phyloP scores from a whole-genome alignment of 2,888 invertebrate species.

The Odontomyia ornata region DNA sequence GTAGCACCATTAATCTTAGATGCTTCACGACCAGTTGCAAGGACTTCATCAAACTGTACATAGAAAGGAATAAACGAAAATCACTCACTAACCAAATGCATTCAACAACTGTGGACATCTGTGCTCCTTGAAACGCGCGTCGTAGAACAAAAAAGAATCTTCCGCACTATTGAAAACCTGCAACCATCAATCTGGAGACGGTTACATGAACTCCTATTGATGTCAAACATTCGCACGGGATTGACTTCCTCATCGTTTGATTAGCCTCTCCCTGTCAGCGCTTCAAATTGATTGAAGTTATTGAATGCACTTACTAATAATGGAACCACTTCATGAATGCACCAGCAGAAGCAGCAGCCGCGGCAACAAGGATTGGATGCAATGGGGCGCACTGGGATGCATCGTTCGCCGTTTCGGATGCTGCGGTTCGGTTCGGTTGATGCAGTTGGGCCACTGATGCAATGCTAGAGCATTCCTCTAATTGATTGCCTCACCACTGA shows the following conservation, averaged over 20 bases:
- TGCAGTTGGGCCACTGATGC: constrained; percentile 17
- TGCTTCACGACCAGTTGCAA: too few relatives aligned
- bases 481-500: constrained; percentile 38
- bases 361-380: neutral
- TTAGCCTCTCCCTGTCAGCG: constrained; percentile 34
- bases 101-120: too few relatives aligned
- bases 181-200: constrained; percentile 20
- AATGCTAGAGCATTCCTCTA: constrained; percentile 27
- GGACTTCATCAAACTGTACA: too few relatives aligned
- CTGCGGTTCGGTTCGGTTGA: neutral
- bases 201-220: constrained; percentile 8
- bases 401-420: neutral
- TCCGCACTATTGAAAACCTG: constrained; percentile 16
- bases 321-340: constrained; percentile 35
- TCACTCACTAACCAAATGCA: too few relatives aligned
- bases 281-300: constrained; percentile 33
- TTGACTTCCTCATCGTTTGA: constrained; percentile 40
- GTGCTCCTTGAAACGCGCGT: too few relatives aligned
- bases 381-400: neutral
- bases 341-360: too few relatives aligned
- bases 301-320: constrained; percentile 29
- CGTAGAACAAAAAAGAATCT: too few relatives aligned
- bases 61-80: too few relatives aligned
- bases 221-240: constrained; percentile 22
- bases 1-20: too few relatives aligned